A percentile compares a stretch with the other conserved stretches of the same genome.
Evolutionary conservation across 2,797 vertebrate genomes (phyloP).

Genomic region (Botia almorhae): DNA sequence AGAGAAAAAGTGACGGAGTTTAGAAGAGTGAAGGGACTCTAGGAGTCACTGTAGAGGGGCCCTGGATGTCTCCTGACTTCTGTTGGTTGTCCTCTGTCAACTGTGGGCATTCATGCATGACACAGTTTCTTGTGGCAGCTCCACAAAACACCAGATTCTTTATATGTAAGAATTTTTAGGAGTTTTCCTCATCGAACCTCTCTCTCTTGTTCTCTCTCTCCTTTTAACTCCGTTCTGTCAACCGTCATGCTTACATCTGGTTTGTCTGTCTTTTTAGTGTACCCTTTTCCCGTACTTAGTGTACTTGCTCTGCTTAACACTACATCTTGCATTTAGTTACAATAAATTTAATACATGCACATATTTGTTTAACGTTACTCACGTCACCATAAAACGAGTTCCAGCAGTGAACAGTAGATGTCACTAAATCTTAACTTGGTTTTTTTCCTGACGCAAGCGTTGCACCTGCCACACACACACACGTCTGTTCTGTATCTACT

Average conservation of each 20-base stretch:
- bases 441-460: neutral
- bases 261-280: neutral
- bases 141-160: slow-evolving; percentile 21
- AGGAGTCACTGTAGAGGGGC: neutral
- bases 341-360: neutral
- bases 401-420: slow-evolving; percentile 55
- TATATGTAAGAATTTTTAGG: neutral
- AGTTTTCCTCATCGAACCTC: neutral
- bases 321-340: neutral
- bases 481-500: neutral
- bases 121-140: slow-evolving; percentile 34
- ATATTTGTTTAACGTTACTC: neutral
- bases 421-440: slow-evolving; percentile 53
- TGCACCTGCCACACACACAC: neutral
- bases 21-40: neutral
- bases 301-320: neutral
- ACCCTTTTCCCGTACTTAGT: neutral
- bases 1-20: neutral
- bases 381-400: slow-evolving; percentile 4
- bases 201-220: neutral
- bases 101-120: slow-evolving; percentile 40
- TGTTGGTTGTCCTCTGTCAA: slow-evolving; percentile 31
- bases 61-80: slow-evolving; percentile 7
- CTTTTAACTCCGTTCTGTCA: neutral
- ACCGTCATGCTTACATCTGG: neutral